A percentile compares a stretch with the other conserved stretches of the same genome.
Evolutionary conservation across 2,888 invertebrate genomes (phyloP).

Genomic region (Ryuthela nishihirai): DNA sequence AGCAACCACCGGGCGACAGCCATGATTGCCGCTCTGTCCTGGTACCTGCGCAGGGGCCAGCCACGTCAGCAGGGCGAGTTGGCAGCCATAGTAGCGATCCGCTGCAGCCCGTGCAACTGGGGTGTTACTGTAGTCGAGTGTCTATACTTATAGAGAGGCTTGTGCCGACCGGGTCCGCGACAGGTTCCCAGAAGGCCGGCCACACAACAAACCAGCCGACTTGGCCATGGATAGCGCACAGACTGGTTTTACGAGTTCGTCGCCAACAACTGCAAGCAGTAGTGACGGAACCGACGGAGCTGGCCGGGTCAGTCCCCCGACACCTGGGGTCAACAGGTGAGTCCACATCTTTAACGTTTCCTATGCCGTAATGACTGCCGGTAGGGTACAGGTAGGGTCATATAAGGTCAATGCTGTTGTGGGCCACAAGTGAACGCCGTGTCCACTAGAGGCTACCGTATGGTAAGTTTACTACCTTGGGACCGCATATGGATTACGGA

Average conservation of each 20-base stretch:
- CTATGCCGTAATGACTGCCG: too few species aligned
- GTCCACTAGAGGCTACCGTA: too few species aligned
- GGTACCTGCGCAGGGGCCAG: background rate
- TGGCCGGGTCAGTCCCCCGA: slow-evolving; percentile 15
- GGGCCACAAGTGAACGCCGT: too few species aligned
- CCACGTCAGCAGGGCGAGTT: slow-evolving; percentile 20
- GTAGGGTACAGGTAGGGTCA: too few species aligned
- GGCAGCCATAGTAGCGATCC: slow-evolving; percentile 5
- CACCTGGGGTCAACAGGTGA: slow-evolving; percentile 30
- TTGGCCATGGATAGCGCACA: slow-evolving; percentile 30
- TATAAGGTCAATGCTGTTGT: too few species aligned
- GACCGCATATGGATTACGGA: too few species aligned
- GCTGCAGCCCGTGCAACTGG: background rate
- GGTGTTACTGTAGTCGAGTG: background rate
- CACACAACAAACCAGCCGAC: too few species aligned
- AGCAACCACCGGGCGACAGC: slow-evolving; percentile 23
- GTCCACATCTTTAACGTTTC: slow-evolving; percentile 3
- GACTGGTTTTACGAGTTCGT: slow-evolving; percentile 37
- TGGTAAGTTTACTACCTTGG: too few species aligned
- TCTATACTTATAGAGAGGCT: too few species aligned
- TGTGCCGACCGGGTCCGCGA: too few species aligned
- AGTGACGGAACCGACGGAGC: slow-evolving; percentile 24
- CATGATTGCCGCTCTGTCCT: slow-evolving; percentile 4
- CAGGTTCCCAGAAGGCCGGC: slow-evolving; percentile 32
- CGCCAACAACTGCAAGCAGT: slow-evolving; percentile 22